Evolutionary conservation across 2,113 vertebrate species (phyloP).

Genomic region (Triplophysa tibetana): DNA sequence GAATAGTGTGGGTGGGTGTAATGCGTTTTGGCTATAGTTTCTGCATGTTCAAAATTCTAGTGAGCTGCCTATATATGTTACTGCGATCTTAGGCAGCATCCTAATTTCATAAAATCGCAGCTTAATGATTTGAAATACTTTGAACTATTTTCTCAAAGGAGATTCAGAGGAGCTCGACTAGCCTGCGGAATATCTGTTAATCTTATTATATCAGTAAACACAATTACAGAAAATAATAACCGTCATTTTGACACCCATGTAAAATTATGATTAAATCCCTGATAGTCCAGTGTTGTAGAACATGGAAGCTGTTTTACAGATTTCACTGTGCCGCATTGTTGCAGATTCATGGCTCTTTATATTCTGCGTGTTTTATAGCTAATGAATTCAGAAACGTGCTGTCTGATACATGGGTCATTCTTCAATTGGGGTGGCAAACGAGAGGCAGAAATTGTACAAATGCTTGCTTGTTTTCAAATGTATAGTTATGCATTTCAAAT

Average conservation of each 20-base stretch:
- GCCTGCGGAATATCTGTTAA: slow-evolving; percentile 12
- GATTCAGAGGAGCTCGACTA: neutral
- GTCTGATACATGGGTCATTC: neutral
- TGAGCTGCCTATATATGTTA: neutral
- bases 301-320: neutral
- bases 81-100: too few species aligned
- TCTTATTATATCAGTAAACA: slow-evolving; percentile 16
- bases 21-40: neutral
- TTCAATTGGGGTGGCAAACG: too few species aligned
- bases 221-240: slow-evolving; percentile 37
- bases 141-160: neutral
- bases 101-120: too few species aligned
- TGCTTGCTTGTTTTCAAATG: too few species aligned
- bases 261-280: slow-evolving; percentile 51
- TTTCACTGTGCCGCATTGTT: slow-evolving; percentile 30
- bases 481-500: too few species aligned
- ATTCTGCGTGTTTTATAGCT: slow-evolving; percentile 37
- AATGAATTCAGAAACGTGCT: slow-evolving; percentile 55
- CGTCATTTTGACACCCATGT: slow-evolving; percentile 42
- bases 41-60: too few species aligned
- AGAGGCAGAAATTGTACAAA: too few species aligned
- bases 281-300: slow-evolving; percentile 2
- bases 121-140: too few species aligned
- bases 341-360: slow-evolving; percentile 11
- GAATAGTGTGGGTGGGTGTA: neutral